Conservation (phyloP, 2,888 invertebrate genomes). For the Crossocerus cetratus region DNA sequence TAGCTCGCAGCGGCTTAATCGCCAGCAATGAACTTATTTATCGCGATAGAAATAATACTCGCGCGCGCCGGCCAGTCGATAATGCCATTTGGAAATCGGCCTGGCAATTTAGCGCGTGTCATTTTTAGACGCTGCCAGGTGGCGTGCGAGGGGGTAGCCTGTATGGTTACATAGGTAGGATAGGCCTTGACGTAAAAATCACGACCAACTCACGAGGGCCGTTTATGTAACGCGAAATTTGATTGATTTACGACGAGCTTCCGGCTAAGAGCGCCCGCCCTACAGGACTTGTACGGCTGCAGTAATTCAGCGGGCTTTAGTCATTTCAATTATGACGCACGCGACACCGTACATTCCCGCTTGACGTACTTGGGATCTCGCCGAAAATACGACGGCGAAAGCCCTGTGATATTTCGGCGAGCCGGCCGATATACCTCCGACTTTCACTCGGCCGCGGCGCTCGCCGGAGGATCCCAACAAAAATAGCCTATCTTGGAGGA, state of each 20-base stretch:
- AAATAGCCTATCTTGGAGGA: background rate
- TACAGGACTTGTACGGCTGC: background rate
- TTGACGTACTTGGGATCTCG: constrained; percentile 38
- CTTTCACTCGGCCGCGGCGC: background rate
- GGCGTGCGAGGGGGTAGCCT: too few relatives aligned
- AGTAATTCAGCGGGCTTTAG: constrained; percentile 8
- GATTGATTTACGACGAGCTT: constrained; percentile 30
- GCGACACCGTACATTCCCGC: constrained; percentile 39
- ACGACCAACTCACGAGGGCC: too few relatives aligned
- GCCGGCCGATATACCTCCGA: constrained; percentile 11
- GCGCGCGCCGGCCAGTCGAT: background rate
- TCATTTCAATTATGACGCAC: constrained; percentile 59
- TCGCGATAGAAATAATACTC: constrained; percentile 7
- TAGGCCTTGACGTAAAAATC: too few relatives aligned
- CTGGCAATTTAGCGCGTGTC: background rate
- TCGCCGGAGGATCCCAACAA: background rate
- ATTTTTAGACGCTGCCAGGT: background rate
- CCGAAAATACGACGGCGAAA: constrained; percentile 55
- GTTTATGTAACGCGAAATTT: background rate
- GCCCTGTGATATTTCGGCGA: constrained; percentile 42
- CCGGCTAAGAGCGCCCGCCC: constrained; percentile 17
- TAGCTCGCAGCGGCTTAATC: background rate
- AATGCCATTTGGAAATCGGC: background rate
- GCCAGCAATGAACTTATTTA: background rate
- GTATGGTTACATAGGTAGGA: too few relatives aligned